Evolutionary conservation across 2,113 vertebrate species (phyloP), one percentile per base, ranked within the genome.

Genomic region (Trematomus loennbergii): DNA sequence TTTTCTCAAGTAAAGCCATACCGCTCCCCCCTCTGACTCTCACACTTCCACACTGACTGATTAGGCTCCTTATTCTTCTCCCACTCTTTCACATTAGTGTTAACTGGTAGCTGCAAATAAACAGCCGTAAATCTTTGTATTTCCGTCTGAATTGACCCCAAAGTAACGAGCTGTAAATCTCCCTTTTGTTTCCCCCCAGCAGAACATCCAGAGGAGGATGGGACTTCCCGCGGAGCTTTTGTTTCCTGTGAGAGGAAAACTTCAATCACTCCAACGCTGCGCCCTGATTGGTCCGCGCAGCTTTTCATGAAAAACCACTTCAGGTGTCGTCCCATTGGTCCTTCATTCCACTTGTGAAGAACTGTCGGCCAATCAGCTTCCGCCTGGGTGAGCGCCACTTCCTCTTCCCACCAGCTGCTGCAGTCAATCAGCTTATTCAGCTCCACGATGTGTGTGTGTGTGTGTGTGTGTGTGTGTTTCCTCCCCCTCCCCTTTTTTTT

Each of bases 371-470:
- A 91, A 89, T 92, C 59, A 3, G n/a, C 48, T 17, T 54, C 57
- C 20, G 72, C 58, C 72, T 67, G 48, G 72, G 79, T 79, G 65
- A 87, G 80, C 68, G 29, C 76, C 62, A 73, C 73, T 92, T 91
- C 89, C 89, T 89, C 85, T 85, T 88, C 79, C 78, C 57, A 87
- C 79, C 89, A 79, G 81, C 87, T 95, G 89, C 91, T 94, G 91
- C 92, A 90, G 90, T 93, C 92, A 92, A 57, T 94, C 89, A 88
- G 91, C 78, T 78, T 70, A 89, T 91, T 94, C 90, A 91, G 85
- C 81, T 68, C 67, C 18, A 46, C 54, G 50, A 18, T 59, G 78
- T 81, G 80, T 85, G 33, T 66, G 50, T 22, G 53, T 20, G 53
- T 54, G 53, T 54, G 53, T 54, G 29, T 18, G 58, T 72, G 78